These are phyloP conservation scores for Cottus gobio DNA, from an alignment of 2,113 vertebrate genomes.

Conservation along the genomic window DNA sequence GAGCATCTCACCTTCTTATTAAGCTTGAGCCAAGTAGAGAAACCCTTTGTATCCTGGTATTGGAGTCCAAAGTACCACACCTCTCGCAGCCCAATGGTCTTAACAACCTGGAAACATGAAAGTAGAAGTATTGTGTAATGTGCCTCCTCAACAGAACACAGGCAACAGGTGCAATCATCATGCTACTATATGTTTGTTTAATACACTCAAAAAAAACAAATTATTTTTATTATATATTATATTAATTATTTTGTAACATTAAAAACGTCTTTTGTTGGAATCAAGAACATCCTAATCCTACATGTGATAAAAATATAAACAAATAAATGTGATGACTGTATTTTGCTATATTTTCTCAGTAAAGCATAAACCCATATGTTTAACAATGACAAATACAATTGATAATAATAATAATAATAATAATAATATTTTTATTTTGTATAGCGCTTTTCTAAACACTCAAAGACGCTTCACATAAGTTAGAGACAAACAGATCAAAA, in stretches of 20 bases:
- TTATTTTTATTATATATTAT: too few species aligned
- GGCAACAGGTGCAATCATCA: not conserved
- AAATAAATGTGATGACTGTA: not conserved
- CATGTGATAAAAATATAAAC: not conserved
- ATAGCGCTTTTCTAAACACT: too few species aligned
- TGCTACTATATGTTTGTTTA: not conserved
- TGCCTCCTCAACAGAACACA: not conserved
- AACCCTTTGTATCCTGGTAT: constrained; percentile 98
- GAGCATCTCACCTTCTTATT: constrained; percentile 92
- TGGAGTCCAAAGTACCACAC: constrained; percentile 99
- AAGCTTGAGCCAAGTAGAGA: constrained; percentile 97
- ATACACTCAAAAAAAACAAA: not conserved
- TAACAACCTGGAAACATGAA: constrained; percentile 88
- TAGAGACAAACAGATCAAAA: too few species aligned
- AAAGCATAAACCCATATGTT: not conserved
- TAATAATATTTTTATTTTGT: too few species aligned
- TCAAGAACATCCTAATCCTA: not conserved
- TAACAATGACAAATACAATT: not conserved
- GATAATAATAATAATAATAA: too few species aligned
- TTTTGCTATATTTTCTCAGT: not conserved
- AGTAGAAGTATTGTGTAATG: not conserved
- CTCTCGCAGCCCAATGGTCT: constrained; percentile 97
- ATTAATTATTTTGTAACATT: not conserved
- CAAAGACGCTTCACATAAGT: too few species aligned
- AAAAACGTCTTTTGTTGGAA: not conserved